These are phyloP conservation scores for Cinclus mexicanus DNA, from an alignment of 2,113 vertebrate species.

Conservation along the genomic window DNA sequence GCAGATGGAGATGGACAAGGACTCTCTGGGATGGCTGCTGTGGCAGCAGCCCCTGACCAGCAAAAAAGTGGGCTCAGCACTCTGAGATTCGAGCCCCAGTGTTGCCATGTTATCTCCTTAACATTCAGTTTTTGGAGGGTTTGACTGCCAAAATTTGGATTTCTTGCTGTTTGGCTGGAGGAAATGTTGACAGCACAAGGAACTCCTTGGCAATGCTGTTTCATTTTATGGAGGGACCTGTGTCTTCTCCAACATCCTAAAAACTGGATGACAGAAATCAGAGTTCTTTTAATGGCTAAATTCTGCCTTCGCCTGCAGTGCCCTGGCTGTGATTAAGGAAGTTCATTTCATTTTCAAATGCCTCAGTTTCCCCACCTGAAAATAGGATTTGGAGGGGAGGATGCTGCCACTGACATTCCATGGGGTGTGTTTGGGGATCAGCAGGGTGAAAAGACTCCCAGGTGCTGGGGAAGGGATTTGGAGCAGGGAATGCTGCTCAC, in stretches of 20 bases:
- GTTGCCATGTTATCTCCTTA: background rate
- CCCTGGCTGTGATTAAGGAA: background rate
- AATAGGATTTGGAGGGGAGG: accelerated
- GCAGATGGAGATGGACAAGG: background rate
- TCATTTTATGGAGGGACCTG: too few relatives aligned
- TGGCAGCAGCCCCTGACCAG: background rate
- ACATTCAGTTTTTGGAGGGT: accelerated
- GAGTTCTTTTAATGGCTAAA: background rate
- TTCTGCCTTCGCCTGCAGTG: background rate
- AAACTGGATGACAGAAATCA: background rate
- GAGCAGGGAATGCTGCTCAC: background rate
- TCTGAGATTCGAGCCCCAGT: accelerated
- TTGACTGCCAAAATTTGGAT: background rate
- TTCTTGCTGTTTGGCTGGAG: accelerated
- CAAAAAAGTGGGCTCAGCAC: background rate
- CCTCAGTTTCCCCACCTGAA: background rate
- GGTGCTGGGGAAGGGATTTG: background rate
- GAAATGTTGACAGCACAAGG: accelerated
- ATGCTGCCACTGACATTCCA: background rate
- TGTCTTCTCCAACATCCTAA: background rate
- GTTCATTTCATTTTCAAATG: background rate
- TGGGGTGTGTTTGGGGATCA: accelerated
- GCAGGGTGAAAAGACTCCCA: background rate
- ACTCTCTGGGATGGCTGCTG: background rate
- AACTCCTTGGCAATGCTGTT: background rate